Conservation (phyloP, 2,113 vertebrate genomes). For the Tringa solitaria region DNA sequence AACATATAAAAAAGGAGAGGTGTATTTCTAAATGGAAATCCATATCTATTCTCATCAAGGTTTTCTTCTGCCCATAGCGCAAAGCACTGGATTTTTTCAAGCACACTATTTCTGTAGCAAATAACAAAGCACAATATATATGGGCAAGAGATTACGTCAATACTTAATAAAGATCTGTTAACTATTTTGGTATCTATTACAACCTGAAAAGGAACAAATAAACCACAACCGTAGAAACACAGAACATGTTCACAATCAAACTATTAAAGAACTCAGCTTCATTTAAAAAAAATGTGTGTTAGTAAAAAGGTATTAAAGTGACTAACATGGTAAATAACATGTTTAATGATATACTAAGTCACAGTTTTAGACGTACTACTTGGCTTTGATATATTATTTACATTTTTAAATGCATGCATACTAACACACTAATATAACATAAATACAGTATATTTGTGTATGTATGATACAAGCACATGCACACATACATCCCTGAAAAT, state of each 20-base stretch:
- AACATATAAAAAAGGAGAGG: background rate
- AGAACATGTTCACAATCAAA: background rate
- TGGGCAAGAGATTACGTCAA: background rate
- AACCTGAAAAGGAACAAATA: background rate
- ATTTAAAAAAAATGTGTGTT: background rate
- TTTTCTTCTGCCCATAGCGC: background rate
- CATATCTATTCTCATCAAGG: background rate
- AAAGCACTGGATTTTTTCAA: background rate
- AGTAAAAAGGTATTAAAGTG: background rate
- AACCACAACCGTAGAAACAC: background rate
- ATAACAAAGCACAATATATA: background rate
- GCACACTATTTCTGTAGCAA: background rate
- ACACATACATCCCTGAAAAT: background rate
- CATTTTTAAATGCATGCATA: background rate
- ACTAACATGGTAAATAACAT: background rate
- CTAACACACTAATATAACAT: background rate
- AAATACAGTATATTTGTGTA: background rate
- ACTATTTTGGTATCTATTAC: background rate
- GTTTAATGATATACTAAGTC: background rate
- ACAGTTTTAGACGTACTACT: background rate
- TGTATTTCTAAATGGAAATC: background rate
- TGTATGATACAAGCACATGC: background rate
- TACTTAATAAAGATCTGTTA: background rate
- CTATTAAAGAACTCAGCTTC: background rate
- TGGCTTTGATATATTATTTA: background rate